Evolutionary conservation across 2,888 invertebrate genomes (phyloP), one percentile per base, ranked within the genome.

Genomic region (Frankliniella intonsa): DNA sequence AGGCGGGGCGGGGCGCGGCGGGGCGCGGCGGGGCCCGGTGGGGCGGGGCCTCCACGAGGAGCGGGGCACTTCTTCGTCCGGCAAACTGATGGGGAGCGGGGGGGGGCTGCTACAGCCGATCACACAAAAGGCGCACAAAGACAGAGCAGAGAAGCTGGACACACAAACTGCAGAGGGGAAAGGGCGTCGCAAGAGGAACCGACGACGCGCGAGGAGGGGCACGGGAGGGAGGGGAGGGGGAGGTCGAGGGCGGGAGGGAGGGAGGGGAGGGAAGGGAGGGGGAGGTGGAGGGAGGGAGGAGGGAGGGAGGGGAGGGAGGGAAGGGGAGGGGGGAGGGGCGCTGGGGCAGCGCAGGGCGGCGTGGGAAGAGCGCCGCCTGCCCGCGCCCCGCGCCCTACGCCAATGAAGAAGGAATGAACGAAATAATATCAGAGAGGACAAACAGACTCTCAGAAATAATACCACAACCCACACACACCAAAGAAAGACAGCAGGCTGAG

Each of bases 291-390:
- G 5, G 38, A 38, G 25, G 25, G 62, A 3, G 69, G 80, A 7
- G 82, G 82, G 12, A 82, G 65, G 80, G 82, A 84, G 50, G 82
- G 82, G 38, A 5, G 3, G 38, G 38, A 3, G 38, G 5, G 38
- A 38, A 3, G 81, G 25, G 25, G 62, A 3, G 69, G 80, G 49
- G 82, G 82, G 12, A 82, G 65, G 80, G 82, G 80, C 22, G 80
- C 50, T 17, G 84, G n/a, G n/a, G n/a, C 79, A 85, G 84, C 25
- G 84, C 83, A 80, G 84, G 85, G 65, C 19, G 82, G 80, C 83
- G 86, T 81, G 84, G 80, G 83, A 85, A 84, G 50, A 83, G 82
- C 27, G 22, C n/a, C 5, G 22, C 3, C 27, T 38, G 38, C 38
- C n/a, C n/a, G n/a, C 38, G 38, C 38, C 38, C 5, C 3, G 2